phyloP scores from a whole-genome alignment of 1,140 invertebrate genomes.

The Ceratosolen fusciceps region DNA sequence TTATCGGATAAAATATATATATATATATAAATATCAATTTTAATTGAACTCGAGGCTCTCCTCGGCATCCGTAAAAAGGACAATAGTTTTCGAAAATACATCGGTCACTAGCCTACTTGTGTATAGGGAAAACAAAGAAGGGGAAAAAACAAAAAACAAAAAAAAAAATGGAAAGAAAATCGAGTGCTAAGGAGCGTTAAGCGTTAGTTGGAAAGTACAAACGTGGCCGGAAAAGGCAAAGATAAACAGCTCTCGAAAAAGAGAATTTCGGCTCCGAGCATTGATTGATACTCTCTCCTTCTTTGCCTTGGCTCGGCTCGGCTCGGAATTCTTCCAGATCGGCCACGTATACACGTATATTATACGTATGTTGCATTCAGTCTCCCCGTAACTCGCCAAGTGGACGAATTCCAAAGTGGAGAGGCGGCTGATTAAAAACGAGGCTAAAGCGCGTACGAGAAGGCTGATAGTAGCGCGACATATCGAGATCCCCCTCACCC shows the following conservation, averaged over 20 bases:
- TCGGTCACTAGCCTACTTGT: neutral
- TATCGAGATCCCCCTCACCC: too few species aligned
- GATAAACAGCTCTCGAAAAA: neutral
- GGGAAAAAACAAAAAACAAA: too few species aligned
- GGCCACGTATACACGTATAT: neutral
- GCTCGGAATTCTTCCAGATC: neutral
- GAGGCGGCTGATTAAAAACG: neutral
- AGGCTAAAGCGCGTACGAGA: conserved; percentile 10
- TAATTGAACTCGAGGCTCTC: too few species aligned
- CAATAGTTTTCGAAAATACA: neutral
- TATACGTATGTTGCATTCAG: neutral
- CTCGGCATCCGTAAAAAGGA: too few species aligned
- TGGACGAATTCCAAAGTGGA: neutral
- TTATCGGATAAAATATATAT: too few species aligned
- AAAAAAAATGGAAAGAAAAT: too few species aligned
- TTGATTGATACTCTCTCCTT: neutral
- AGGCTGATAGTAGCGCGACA: neutral
- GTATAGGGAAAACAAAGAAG: too few species aligned
- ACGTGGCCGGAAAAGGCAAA: neutral
- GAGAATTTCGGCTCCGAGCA: neutral
- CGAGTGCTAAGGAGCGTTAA: too few species aligned
- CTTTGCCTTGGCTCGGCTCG: neutral
- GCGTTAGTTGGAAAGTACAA: neutral
- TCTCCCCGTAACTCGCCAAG: too few species aligned
- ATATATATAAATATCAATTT: too few species aligned